Conservation (phyloP, 2,888 invertebrate species). For the Schizotus pectinicornis region DNA sequence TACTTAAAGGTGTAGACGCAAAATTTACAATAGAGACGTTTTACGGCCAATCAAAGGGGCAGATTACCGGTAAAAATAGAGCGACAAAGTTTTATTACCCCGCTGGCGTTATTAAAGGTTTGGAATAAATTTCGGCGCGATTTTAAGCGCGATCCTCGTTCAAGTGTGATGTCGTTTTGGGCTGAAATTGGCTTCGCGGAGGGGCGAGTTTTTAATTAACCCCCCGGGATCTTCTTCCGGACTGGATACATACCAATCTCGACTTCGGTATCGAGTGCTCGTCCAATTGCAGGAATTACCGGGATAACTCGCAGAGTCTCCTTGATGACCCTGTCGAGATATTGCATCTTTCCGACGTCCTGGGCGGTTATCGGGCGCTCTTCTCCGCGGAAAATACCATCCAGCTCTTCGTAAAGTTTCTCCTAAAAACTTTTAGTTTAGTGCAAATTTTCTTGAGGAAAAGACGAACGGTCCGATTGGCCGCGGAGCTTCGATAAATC, state of each 20-base stretch:
- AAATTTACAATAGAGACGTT: constrained; percentile 1
- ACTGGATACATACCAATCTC: constrained; percentile 42
- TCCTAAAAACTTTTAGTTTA: constrained; percentile 39
- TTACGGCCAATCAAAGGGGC: too few species aligned
- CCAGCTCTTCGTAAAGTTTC: constrained; percentile 50
- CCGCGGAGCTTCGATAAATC: too few species aligned
- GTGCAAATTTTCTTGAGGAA: too few species aligned
- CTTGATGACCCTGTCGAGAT: constrained; percentile 53
- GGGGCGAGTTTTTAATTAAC: too few species aligned
- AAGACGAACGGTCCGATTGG: too few species aligned
- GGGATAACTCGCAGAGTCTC: constrained; percentile 51
- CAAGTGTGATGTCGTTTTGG: too few species aligned
- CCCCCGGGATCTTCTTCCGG: background rate
- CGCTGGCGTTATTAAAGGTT: too few species aligned
- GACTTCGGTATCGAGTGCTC: constrained; percentile 45
- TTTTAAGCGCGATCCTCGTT: too few species aligned
- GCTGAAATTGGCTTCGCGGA: too few species aligned
- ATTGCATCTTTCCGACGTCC: constrained; percentile 53
- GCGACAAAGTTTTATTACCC: too few species aligned
- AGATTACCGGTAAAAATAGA: too few species aligned
- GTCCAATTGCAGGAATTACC: constrained; percentile 48
- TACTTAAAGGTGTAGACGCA: constrained; percentile 7
- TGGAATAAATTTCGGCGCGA: too few species aligned
- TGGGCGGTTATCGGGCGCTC: constrained; percentile 45
- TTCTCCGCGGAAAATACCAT: constrained; percentile 47